Evolutionary conservation across 2,888 invertebrate species (phyloP).

Genomic region (Yponomeuta sedellus): DNA sequence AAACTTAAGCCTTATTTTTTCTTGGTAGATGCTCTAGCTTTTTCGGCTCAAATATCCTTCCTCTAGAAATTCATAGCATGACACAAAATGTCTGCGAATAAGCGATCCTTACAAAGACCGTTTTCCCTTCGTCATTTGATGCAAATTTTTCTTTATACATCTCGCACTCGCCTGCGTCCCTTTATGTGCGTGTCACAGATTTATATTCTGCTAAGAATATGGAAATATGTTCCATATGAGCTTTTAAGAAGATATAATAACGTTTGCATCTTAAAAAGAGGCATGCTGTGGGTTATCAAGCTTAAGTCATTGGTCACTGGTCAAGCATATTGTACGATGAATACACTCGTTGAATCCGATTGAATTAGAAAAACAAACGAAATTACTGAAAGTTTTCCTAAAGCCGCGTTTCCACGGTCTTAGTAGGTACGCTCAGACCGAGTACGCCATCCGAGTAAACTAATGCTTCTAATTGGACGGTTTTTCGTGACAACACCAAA

Average conservation of each 20-base stretch:
- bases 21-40: neutral
- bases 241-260: neutral
- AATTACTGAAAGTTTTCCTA: too few relatives aligned
- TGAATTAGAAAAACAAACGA: too few relatives aligned
- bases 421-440: too few relatives aligned
- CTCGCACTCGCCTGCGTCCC: neutral
- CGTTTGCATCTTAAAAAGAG: neutral
- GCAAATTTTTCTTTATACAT: slow-evolving; percentile 5
- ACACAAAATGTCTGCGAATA: neutral
- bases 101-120: neutral
- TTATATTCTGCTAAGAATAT: neutral
- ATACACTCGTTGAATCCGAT: too few relatives aligned
- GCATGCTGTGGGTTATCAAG: too few relatives aligned
- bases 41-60: neutral
- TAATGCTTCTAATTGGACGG: too few relatives aligned
- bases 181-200: neutral
- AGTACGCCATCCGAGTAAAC: too few relatives aligned
- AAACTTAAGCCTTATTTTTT: neutral
- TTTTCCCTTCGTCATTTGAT: slow-evolving; percentile 3
- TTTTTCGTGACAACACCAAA: too few relatives aligned
- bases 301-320: too few relatives aligned
- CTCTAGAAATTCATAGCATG: neutral
- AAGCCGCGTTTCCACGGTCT: too few relatives aligned
- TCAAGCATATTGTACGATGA: too few relatives aligned
- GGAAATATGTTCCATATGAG: neutral